Evolutionary conservation across 2,888 invertebrate species (phyloP).

Genomic region (Perizoma flavofasciatum): DNA sequence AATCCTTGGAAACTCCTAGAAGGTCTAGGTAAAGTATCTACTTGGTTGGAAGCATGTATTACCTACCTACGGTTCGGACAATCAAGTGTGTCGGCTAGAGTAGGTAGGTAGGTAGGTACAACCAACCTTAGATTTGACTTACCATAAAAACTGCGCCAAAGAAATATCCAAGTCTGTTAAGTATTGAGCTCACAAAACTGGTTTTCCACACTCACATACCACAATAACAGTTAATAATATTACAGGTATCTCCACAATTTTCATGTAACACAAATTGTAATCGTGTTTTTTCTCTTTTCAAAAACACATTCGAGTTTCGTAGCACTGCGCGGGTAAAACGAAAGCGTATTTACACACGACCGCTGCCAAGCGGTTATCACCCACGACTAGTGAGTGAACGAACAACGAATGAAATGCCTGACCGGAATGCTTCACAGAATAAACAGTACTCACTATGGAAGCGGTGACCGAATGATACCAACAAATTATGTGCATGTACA

Average conservation of each 20-base stretch:
- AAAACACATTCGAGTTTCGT: slow-evolving; percentile 42
- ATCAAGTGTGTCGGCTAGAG: neutral
- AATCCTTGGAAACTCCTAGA: too few species aligned
- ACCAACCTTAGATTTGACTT: slow-evolving; percentile 55
- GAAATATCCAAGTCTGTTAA: slow-evolving; percentile 66
- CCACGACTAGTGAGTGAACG: slow-evolving; percentile 56
- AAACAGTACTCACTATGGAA: slow-evolving; percentile 21
- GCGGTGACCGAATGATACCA: slow-evolving; percentile 39
- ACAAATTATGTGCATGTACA: slow-evolving; percentile 42
- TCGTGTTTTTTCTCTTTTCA: slow-evolving; percentile 37
- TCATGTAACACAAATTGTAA: too few species aligned
- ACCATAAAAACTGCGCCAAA: slow-evolving; percentile 68
- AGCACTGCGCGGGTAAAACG: slow-evolving; percentile 62
- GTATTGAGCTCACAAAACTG: slow-evolving; percentile 59
- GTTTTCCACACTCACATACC: slow-evolving; percentile 65
- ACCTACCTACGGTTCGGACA: neutral
- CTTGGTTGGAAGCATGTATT: neutral
- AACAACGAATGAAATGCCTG: slow-evolving; percentile 57
- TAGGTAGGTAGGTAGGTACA: slow-evolving; percentile 14
- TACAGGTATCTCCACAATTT: too few species aligned
- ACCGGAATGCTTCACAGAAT: slow-evolving; percentile 45
- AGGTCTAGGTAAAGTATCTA: neutral
- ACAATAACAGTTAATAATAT: slow-evolving; percentile 40
- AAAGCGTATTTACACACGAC: slow-evolving; percentile 47
- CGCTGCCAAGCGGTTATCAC: slow-evolving; percentile 62